Percentiles rank a stretch among this genome's conserved stretches.
phyloP scores from a whole-genome alignment of 2,113 vertebrate genomes.

The Pristiophorus japonicus region DNA sequence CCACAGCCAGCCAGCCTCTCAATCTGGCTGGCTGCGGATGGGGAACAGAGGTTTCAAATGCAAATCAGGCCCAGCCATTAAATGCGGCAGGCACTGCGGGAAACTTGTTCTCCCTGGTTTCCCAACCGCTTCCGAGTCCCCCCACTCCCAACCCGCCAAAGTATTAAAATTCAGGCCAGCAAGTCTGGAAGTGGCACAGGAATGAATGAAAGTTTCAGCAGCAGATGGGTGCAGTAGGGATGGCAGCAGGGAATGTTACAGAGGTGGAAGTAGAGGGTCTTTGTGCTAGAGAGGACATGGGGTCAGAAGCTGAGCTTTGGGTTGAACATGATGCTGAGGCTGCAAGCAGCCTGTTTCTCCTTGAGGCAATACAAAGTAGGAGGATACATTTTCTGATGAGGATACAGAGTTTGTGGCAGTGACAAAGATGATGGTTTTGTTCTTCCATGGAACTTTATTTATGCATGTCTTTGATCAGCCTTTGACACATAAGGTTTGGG shows the following conservation, averaged over 20 bases:
- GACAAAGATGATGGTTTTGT: neutral
- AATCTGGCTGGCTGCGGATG: too few species aligned
- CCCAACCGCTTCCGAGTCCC: too few species aligned
- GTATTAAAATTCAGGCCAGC: too few species aligned
- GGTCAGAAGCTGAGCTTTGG: neutral
- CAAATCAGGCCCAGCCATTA: too few species aligned
- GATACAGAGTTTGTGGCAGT: neutral
- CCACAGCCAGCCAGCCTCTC: too few species aligned
- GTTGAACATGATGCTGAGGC: neutral
- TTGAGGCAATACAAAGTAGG: neutral
- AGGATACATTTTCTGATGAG: neutral
- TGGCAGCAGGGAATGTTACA: neutral
- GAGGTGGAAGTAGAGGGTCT: neutral
- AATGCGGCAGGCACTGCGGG: too few species aligned
- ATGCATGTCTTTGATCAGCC: neutral
- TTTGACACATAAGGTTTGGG: too few species aligned
- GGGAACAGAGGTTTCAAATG: too few species aligned
- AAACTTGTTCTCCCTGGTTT: too few species aligned
- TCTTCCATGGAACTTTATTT: neutral
- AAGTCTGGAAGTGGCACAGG: neutral
- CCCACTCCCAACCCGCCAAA: too few species aligned
- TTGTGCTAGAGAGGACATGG: neutral
- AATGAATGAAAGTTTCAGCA: neutral
- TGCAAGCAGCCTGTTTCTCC: neutral
- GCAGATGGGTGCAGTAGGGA: neutral